Percentiles rank a stretch among this genome's conserved stretches.
These are phyloP conservation scores for Drosophila kuntzei DNA, from an alignment of 2,888 invertebrate species.

Conservation along the genomic window DNA sequence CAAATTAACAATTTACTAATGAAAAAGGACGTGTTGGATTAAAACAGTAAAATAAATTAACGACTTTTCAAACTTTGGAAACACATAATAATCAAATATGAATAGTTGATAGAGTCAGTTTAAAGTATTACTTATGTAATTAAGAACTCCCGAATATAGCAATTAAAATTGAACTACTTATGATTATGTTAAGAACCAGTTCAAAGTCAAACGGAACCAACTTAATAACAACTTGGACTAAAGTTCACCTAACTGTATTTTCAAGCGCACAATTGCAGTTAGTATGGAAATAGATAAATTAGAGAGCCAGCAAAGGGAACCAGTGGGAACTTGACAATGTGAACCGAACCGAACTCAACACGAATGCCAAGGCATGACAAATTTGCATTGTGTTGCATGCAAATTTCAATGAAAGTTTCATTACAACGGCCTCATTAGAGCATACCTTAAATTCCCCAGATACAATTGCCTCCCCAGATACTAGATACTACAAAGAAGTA, in stretches of 20 bases:
- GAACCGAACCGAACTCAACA: conserved; percentile 7
- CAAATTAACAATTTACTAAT: no score
- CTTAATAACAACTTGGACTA: conserved; percentile 1
- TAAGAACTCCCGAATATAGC: neutral
- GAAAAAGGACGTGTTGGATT: no score
- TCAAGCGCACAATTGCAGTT: conserved; percentile 18
- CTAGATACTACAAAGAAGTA: neutral
- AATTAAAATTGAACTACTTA: neutral
- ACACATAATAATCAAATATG: no score
- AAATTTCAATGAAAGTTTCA: conserved; percentile 54
- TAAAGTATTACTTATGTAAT: neutral
- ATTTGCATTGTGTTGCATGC: conserved; percentile 66
- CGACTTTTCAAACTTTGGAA: no score
- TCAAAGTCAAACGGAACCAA: conserved; percentile 3
- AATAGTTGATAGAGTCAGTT: no score
- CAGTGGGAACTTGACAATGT: conserved; percentile 38
- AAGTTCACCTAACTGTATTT: conserved; percentile 35
- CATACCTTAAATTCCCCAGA: conserved; percentile 42
- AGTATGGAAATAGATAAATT: conserved; percentile 22
- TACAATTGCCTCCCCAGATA: conserved; percentile 1
- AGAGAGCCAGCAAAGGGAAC: conserved; percentile 51
- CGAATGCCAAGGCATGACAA: conserved; percentile 33
- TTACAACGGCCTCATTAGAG: conserved; percentile 40
- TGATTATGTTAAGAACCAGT: conserved; percentile 12
- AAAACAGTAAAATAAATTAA: no score